These are phyloP conservation scores for Chaenogobius annularis DNA, from an alignment of 2,113 vertebrate species.

Conservation along the genomic window DNA sequence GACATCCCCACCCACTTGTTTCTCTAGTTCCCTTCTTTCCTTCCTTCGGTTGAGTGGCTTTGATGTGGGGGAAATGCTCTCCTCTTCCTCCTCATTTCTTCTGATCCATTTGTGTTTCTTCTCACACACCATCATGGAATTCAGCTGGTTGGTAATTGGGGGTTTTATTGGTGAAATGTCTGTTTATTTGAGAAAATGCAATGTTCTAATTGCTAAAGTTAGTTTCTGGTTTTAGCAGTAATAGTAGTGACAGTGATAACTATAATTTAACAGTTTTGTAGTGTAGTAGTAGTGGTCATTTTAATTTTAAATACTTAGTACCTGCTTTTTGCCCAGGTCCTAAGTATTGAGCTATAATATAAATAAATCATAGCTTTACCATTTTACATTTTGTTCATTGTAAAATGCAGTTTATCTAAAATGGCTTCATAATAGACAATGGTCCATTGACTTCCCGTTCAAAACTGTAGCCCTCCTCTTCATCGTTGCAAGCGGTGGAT, in stretches of 20 bases:
- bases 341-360: too few relatives aligned
- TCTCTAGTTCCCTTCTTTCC: conserved; percentile 10
- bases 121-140: conserved; percentile 9
- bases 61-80: conserved; percentile 52
- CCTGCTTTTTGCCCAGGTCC: too few relatives aligned
- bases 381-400: too few relatives aligned
- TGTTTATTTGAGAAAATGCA: not conserved
- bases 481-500: too few relatives aligned
- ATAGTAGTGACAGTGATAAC: not conserved
- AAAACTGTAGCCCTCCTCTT: too few relatives aligned
- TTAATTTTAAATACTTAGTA: not conserved
- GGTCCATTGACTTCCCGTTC: too few relatives aligned
- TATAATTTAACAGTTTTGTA: not conserved
- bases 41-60: conserved; percentile 52
- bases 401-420: too few relatives aligned
- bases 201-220: not conserved
- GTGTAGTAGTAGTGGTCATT: not conserved
- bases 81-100: conserved; percentile 28
- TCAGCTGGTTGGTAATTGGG: conserved; percentile 34
- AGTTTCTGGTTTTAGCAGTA: not conserved
- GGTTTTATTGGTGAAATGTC: not conserved
- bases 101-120: conserved; percentile 34
- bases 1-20: conserved; percentile 47
- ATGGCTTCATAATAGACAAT: too few relatives aligned
- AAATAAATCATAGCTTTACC: too few relatives aligned